These are phyloP conservation scores for Pectinophora gossypiella DNA, from an alignment of 1,140 invertebrate genomes.

Conservation along the genomic window DNA sequence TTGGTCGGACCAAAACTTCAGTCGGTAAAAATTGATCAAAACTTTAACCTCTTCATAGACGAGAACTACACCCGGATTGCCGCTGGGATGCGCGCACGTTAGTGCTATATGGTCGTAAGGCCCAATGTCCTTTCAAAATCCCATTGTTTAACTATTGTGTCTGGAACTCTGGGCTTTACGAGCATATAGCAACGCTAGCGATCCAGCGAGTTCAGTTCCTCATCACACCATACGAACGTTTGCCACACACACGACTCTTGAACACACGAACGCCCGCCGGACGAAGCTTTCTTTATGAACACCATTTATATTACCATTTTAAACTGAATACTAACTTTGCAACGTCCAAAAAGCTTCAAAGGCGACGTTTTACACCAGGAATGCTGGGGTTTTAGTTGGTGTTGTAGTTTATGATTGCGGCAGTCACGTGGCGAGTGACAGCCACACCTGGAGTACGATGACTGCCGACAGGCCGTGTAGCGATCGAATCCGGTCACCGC, in stretches of 20 bases:
- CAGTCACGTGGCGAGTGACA: constrained; percentile 53
- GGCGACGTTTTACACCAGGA: too few species aligned
- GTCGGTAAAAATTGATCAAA: constrained; percentile 69
- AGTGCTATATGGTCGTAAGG: too few species aligned
- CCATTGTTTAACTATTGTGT: too few species aligned
- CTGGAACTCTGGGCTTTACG: too few species aligned
- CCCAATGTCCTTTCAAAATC: too few species aligned
- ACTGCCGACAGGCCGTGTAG: constrained; percentile 21
- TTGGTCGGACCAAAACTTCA: constrained; percentile 74
- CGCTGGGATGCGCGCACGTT: too few species aligned
- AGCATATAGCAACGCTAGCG: too few species aligned
- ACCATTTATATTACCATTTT: too few species aligned
- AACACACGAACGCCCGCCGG: neutral
- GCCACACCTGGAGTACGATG: constrained; percentile 22
- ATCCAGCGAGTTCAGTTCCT: too few species aligned
- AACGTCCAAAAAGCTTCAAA: too few species aligned
- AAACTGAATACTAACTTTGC: too few species aligned
- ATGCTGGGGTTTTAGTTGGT: neutral
- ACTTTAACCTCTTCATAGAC: constrained; percentile 37
- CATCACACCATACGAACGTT: constrained; percentile 2
- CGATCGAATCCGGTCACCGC: constrained; percentile 32
- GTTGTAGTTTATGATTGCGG: neutral
- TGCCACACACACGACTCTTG: constrained; percentile 7
- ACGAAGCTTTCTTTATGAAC: neutral
- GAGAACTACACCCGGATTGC: too few species aligned